phyloP scores from a whole-genome alignment of 1,140 invertebrate genomes.

The Zaprionus capensis region DNA sequence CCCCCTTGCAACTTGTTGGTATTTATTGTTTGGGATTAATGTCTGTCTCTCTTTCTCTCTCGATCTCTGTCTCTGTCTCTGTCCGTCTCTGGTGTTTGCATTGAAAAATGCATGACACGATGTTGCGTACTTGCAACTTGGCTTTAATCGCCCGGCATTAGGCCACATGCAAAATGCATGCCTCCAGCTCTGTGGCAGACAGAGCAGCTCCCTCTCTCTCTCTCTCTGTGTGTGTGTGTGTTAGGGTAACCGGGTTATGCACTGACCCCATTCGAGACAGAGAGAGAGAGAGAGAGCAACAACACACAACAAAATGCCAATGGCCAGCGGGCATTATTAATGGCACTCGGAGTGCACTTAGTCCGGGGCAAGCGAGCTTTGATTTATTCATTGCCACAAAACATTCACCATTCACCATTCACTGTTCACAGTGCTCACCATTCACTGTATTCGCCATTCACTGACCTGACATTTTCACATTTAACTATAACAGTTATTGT shows the following conservation, averaged over 20 bases:
- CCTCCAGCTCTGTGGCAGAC: conserved; percentile 8
- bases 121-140: conserved; percentile 36
- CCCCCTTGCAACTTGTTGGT: conserved; percentile 31
- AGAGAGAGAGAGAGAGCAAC: background rate
- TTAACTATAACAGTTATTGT: conserved; percentile 44
- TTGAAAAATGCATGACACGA: conserved; percentile 64
- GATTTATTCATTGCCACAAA: conserved; percentile 46
- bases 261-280: conserved; percentile 32
- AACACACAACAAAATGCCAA: conserved; percentile 38
- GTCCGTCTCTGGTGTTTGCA: background rate
- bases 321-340: conserved; percentile 48
- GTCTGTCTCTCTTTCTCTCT: background rate
- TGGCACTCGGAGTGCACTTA: conserved; percentile 49
- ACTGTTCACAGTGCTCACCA: background rate
- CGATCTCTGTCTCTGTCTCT: background rate
- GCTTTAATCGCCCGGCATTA: conserved; percentile 56
- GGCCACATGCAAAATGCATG: conserved; percentile 54
- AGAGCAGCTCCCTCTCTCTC: background rate
- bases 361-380: conserved; percentile 47
- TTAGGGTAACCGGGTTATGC: conserved; percentile 40
- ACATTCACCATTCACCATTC: conserved; percentile 4
- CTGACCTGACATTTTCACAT: conserved; percentile 7
- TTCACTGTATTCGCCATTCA: conserved; percentile 2
- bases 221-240: background rate
- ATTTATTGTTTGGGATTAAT: conserved; percentile 58